A percentile compares a stretch with the other conserved stretches of the same genome.
Evolutionary conservation across 2,113 vertebrate genomes (phyloP).

Genomic region (Mirounga angustirostris): DNA sequence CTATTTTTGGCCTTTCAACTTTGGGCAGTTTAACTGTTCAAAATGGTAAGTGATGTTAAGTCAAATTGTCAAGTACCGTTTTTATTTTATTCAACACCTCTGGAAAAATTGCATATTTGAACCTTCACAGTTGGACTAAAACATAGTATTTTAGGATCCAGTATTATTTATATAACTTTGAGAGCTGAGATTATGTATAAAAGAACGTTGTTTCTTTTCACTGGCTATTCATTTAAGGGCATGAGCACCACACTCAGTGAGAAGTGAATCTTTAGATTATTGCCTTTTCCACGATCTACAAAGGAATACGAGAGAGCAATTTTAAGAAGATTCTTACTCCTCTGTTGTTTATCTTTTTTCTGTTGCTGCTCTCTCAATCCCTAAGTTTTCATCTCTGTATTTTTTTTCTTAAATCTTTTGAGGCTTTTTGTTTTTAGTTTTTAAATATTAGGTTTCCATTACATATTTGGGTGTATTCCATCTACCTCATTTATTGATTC

Average conservation of each 20-base stretch:
- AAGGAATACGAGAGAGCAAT: not conserved
- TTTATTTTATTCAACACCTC: not conserved
- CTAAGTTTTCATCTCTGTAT: not conserved
- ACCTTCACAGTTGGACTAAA: constrained; percentile 4
- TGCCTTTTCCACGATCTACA: not conserved
- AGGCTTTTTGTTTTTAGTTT: not conserved
- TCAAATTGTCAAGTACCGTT: not conserved
- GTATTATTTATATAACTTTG: not conserved
- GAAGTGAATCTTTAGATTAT: not conserved
- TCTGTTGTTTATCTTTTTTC: not conserved
- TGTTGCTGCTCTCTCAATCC: not conserved
- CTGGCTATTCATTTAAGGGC: constrained; percentile 11
- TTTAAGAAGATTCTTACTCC: constrained; percentile 40
- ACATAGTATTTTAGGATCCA: not conserved
- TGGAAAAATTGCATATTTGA: constrained; percentile 2
- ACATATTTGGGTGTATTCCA: not conserved
- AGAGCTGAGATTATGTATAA: not conserved
- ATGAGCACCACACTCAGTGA: not conserved
- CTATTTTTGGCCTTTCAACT: not conserved
- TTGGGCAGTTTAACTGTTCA: not conserved
- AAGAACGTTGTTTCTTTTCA: constrained; percentile 40
- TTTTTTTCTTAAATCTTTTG: not conserved
- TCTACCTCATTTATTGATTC: not conserved
- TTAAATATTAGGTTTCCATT: not conserved
- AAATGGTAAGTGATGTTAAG: not conserved